Percentiles rank a stretch among this genome's conserved stretches.
Evolutionary conservation across 2,113 vertebrate species (phyloP).

Genomic region (Cettia cetti): DNA sequence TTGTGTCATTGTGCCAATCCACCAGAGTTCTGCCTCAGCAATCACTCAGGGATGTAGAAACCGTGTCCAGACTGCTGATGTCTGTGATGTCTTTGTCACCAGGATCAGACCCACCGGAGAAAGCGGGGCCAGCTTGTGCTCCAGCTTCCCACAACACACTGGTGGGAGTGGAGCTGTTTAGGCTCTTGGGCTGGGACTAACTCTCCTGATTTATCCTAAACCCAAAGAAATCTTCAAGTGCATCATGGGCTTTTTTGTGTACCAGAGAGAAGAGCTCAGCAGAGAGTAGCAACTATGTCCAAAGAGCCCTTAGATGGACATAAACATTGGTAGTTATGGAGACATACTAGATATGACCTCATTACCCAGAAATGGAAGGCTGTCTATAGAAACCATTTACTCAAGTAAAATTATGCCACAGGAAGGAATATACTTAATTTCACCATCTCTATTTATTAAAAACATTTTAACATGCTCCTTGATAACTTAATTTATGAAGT

Average conservation of each 20-base stretch:
- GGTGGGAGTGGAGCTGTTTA: neutral
- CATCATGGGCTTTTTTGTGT: neutral
- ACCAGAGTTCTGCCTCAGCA: neutral
- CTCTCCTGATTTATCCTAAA: neutral
- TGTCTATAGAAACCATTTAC: neutral
- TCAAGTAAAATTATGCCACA: neutral
- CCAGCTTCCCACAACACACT: neutral
- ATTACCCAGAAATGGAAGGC: neutral
- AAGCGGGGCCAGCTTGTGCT: rapidly evolving
- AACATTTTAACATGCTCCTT: conserved; percentile 1
- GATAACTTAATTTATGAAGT: conserved; percentile 34
- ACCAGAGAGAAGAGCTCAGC: neutral
- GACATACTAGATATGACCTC: neutral
- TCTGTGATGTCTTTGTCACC: neutral
- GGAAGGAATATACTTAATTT: neutral
- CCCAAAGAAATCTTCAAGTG: neutral
- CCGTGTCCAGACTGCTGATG: neutral
- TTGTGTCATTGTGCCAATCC: rapidly evolving
- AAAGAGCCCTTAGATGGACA: neutral
- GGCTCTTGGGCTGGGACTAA: neutral
- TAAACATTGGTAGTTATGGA: neutral
- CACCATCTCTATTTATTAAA: conserved; percentile 15
- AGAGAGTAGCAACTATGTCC: neutral
- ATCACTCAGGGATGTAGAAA: neutral
- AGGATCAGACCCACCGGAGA: neutral